Evolutionary conservation across 2,888 invertebrate genomes (phyloP).

Genomic region (Lasioglossum vierecki): DNA sequence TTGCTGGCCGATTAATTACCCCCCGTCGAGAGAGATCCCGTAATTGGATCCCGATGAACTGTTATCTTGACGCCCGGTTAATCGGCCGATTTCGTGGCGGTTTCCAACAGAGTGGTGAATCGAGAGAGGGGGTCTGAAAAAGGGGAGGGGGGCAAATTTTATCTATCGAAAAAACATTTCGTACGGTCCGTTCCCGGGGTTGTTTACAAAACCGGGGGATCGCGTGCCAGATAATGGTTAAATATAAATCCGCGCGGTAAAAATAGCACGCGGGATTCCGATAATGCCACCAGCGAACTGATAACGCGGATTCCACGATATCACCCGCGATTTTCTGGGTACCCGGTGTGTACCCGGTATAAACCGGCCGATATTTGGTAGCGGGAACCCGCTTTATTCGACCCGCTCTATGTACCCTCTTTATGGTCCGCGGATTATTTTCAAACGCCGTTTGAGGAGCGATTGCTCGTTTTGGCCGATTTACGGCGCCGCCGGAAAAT

Average conservation of each 20-base stretch:
- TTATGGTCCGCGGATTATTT: not conserved
- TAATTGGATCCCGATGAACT: constrained; percentile 50
- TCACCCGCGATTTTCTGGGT: not conserved
- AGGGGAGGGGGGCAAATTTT: not conserved
- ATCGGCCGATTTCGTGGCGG: constrained; percentile 32
- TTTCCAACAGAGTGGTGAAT: not conserved
- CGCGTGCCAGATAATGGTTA: constrained; percentile 44
- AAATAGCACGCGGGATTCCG: constrained; percentile 32
- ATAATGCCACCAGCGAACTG: constrained; percentile 25
- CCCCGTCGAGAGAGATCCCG: constrained; percentile 23
- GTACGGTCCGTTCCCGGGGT: constrained; percentile 19
- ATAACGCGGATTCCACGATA: constrained; percentile 5
- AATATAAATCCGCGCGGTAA: constrained; percentile 42
- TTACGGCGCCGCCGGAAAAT: not conserved
- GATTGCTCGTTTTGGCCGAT: not conserved
- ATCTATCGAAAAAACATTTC: constrained; percentile 49
- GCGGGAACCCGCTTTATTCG: not conserved
- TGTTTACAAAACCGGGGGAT: constrained; percentile 40
- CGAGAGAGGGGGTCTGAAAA: not conserved
- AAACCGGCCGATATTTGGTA: not conserved
- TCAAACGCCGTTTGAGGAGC: constrained; percentile 1
- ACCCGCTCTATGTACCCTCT: not conserved
- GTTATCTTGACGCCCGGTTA: constrained; percentile 48
- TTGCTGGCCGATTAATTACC: constrained; percentile 59
- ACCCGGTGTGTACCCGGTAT: not conserved